Evolutionary conservation across 1,140 invertebrate genomes (phyloP), one percentile per base, ranked within the genome.

Genomic region (Heliothis subflexa): DNA sequence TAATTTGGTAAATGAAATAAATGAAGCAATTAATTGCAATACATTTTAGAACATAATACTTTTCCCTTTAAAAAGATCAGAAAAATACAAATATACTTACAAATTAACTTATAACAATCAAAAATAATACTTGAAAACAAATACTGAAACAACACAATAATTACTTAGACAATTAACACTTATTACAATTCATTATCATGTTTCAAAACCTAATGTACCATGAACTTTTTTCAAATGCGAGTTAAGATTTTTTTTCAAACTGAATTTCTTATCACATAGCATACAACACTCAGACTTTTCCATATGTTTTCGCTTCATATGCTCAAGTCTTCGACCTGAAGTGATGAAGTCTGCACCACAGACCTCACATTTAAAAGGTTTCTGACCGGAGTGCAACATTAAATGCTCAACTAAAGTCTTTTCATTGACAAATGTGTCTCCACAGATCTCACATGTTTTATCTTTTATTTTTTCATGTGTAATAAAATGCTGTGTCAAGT

Each of bases 401-500:
- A 90, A 81, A 81, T 93, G 91, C 72, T 91, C 84, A 9, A 73
- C 45, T 18, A 93, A 88, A 49, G 85, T 91, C 57, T 87, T 89
- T 28, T 84, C 88, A 64, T 85, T 78, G 12, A 82, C 21, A 83
- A 91, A 93, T 59, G 57, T 78, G 28, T 87, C 81, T 3, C 89
- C 91, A 49, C 91, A 93, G 0, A 89, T 61, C 66, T 93, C 90
- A 80, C 91, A 93, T 57, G 86, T 86, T 21, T 87, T 82, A 62
- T 84, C 84, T 47, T 86, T 86, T 12, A 50, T 47, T 47, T 84
- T 81, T n/a, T 55, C 62, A 81, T 93, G 91, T 16, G 61, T 87
- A 57, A 81, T 59, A 12, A 70, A 54, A 79, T 93, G 91, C 80
- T 88, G 90, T 4, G 75, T 80, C 54, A 93, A 81, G 66, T 91